These are phyloP conservation scores for Linepithema humile DNA, from an alignment of 1,140 invertebrate genomes.

Conservation along the genomic window DNA sequence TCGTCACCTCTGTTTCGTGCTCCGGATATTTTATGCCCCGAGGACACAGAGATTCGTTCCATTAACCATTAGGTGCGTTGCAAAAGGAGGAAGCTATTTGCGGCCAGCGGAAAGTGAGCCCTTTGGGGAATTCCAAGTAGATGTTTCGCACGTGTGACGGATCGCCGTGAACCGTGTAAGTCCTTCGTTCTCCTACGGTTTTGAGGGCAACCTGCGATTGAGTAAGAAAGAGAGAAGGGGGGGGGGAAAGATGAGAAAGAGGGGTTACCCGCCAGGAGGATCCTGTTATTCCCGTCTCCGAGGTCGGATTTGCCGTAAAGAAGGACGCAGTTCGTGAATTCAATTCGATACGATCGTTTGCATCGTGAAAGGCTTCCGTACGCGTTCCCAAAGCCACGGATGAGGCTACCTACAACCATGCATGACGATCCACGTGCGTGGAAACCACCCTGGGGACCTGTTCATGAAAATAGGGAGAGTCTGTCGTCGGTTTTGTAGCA, in stretches of 20 bases:
- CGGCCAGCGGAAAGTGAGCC: conserved; percentile 29
- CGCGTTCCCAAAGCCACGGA: background rate
- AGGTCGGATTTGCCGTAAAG: conserved; percentile 13
- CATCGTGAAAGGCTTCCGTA: conserved; percentile 53
- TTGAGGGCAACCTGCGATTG: background rate
- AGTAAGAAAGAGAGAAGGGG: background rate
- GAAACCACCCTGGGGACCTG: conserved; percentile 43
- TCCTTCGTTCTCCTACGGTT: background rate
- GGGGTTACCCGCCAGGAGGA: background rate
- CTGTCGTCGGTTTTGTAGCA: background rate
- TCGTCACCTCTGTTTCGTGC: background rate
- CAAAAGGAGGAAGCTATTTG: conserved; percentile 30
- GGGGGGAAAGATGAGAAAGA: no score
- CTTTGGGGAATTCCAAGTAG: conserved; percentile 18
- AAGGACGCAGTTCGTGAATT: conserved; percentile 54
- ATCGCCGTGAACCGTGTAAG: conserved; percentile 23
- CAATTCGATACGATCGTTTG: conserved; percentile 75
- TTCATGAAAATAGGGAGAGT: conserved; percentile 58
- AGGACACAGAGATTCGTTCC: background rate
- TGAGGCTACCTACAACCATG: conserved; percentile 10
- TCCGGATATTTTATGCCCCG: background rate
- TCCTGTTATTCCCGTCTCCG: background rate
- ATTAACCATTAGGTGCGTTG: conserved; percentile 58
- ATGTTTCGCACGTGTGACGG: conserved; percentile 15
- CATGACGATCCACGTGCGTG: conserved; percentile 36